Evolutionary conservation across 1,140 invertebrate genomes (phyloP).

Genomic region (Calliphora vicina): DNA sequence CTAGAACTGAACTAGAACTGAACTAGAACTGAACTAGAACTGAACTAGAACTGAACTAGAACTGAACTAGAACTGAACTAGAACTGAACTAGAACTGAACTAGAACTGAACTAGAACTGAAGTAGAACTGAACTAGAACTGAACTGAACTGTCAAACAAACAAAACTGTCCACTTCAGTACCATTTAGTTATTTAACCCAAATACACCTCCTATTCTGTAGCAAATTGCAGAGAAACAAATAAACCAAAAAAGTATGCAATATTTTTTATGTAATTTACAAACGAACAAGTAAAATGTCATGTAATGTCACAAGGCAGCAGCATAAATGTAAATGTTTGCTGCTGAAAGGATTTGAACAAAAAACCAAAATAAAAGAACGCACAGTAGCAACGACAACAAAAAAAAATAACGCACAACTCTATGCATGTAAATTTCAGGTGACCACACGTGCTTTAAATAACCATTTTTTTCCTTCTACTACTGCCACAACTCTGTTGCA

Average conservation of each 20-base stretch:
- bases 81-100: no score
- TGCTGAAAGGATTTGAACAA: background rate
- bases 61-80: no score
- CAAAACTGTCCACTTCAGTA: no score
- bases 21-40: no score
- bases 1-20: no score
- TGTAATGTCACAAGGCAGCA: background rate
- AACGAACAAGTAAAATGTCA: background rate
- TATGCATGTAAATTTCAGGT: background rate
- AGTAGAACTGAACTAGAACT: no score
- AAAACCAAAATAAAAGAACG: background rate
- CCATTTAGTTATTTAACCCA: no score
- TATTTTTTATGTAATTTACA: background rate
- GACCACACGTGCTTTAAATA: conserved; percentile 18
- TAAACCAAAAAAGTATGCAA: background rate
- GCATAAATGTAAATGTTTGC: conserved; percentile 1
- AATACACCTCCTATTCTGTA: background rate
- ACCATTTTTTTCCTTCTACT: background rate
- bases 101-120: no score
- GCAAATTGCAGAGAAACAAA: background rate
- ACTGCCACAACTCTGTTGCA: background rate
- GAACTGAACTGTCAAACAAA: no score
- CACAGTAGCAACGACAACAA: no score
- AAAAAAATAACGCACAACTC: background rate
- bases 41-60: no score